Percentiles rank a stretch among this genome's conserved stretches.
phyloP scores from a whole-genome alignment of 1,140 invertebrate genomes.

The Drosophila tani region DNA sequence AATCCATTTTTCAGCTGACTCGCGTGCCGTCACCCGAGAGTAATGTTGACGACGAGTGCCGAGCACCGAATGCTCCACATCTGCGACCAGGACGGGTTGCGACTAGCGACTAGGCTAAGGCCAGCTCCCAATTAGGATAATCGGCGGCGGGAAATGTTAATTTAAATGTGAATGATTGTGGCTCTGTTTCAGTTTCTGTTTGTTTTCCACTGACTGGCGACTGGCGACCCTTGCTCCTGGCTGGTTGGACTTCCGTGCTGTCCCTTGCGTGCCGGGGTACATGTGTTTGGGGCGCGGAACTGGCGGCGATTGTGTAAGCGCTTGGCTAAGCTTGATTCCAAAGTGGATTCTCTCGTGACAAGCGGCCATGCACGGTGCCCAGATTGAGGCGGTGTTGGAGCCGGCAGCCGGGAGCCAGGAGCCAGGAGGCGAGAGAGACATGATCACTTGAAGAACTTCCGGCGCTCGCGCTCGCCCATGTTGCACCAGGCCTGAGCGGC shows the following conservation, averaged over 20 bases:
- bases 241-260: slow-evolving; percentile 48
- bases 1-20: slow-evolving; percentile 69
- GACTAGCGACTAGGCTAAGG: slow-evolving; percentile 20
- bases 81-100: slow-evolving; percentile 18
- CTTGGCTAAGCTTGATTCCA: slow-evolving; percentile 63
- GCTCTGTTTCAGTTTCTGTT: slow-evolving; percentile 19
- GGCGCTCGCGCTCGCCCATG: neutral
- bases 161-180: slow-evolving; percentile 84
- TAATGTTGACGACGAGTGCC: slow-evolving; percentile 17
- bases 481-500: slow-evolving; percentile 4
- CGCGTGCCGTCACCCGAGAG: slow-evolving; percentile 55
- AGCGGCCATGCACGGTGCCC: slow-evolving; percentile 45
- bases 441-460: neutral
- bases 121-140: slow-evolving; percentile 81
- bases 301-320: slow-evolving; percentile 64
- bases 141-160: slow-evolving; percentile 83
- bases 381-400: slow-evolving; percentile 38
- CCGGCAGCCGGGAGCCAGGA: too few species aligned
- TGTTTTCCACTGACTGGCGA: neutral
- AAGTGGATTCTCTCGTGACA: slow-evolving; percentile 72
- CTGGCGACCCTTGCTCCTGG: slow-evolving; percentile 1
- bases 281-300: slow-evolving; percentile 42
- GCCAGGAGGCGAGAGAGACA: too few species aligned
- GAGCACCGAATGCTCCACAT: slow-evolving; percentile 43
- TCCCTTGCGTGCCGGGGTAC: slow-evolving; percentile 59